Percentiles rank a stretch among this genome's conserved stretches.
Evolutionary conservation across 2,888 invertebrate genomes (phyloP).

Genomic region (Tenthredo mesomela): DNA sequence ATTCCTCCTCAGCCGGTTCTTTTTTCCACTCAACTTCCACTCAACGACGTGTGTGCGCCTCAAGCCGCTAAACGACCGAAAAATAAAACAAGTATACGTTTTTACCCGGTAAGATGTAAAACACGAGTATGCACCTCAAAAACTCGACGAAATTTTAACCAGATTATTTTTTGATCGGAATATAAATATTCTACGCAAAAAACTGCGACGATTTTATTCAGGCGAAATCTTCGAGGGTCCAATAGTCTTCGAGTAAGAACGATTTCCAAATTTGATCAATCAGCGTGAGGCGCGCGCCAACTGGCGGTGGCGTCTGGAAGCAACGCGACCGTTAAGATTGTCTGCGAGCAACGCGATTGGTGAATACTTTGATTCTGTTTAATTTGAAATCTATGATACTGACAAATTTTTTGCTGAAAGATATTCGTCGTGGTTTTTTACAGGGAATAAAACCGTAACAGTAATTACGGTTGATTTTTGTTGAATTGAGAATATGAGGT

Average conservation of each 20-base stretch:
- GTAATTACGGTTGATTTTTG: neutral
- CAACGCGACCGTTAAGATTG: neutral
- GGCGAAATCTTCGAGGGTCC: neutral
- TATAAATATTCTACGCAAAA: neutral
- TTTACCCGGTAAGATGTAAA: neutral
- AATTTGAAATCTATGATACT: neutral
- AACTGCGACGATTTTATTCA: constrained; percentile 10
- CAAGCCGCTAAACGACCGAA: neutral
- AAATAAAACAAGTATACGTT: constrained; percentile 1
- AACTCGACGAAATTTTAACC: neutral
- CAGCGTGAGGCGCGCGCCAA: neutral
- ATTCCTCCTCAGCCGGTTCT: neutral
- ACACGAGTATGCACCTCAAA: neutral
- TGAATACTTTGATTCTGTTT: neutral
- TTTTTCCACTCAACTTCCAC: constrained; percentile 19
- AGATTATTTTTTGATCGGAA: neutral
- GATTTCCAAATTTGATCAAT: neutral
- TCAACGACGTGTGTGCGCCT: constrained; percentile 1
- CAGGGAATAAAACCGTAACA: neutral
- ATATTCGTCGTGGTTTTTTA: constrained; percentile 6
- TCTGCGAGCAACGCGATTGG: neutral
- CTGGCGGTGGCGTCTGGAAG: neutral
- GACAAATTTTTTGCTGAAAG: neutral
- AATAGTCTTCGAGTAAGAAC: constrained; percentile 1
- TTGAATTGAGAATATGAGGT: neutral